These are phyloP conservation scores for Monochamus alternatus DNA, from an alignment of 2,888 invertebrate genomes.

Conservation along the genomic window DNA sequence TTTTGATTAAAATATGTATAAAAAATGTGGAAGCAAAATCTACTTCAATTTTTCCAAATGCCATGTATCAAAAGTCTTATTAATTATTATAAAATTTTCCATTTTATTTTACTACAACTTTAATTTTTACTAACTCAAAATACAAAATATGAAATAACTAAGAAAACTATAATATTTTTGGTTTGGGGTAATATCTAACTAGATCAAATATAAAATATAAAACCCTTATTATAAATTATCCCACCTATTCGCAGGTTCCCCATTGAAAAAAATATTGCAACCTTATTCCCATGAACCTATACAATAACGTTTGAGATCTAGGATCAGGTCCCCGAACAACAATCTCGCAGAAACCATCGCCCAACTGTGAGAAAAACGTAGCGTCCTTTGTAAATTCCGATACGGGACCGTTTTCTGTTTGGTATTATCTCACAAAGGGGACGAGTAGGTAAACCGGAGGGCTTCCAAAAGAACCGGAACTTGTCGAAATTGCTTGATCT, in stretches of 20 bases:
- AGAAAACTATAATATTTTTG: too few species aligned
- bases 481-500: constrained; percentile 18
- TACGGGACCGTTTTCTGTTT: constrained; percentile 27
- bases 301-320: neutral
- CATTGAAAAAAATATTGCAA: neutral
- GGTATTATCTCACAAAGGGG: constrained; percentile 26
- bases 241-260: neutral
- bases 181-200: too few species aligned
- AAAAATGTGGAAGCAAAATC: too few species aligned
- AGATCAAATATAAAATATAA: too few species aligned
- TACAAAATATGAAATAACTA: too few species aligned
- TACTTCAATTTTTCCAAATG: too few species aligned
- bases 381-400: neutral
- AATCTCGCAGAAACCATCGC: neutral
- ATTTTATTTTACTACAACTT: too few species aligned
- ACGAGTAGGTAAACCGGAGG: constrained; percentile 19
- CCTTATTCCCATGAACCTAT: neutral
- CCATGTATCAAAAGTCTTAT: too few species aligned
- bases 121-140: too few species aligned
- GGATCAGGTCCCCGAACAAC: neutral
- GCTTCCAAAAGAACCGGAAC: constrained; percentile 39
- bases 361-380: neutral
- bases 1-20: too few species aligned
- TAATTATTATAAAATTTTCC: too few species aligned
- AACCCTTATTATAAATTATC: too few species aligned